Percentiles rank a stretch among this genome's conserved stretches.
Evolutionary conservation across 2,113 vertebrate species (phyloP).

Genomic region (Tragelaphus buxtoni): DNA sequence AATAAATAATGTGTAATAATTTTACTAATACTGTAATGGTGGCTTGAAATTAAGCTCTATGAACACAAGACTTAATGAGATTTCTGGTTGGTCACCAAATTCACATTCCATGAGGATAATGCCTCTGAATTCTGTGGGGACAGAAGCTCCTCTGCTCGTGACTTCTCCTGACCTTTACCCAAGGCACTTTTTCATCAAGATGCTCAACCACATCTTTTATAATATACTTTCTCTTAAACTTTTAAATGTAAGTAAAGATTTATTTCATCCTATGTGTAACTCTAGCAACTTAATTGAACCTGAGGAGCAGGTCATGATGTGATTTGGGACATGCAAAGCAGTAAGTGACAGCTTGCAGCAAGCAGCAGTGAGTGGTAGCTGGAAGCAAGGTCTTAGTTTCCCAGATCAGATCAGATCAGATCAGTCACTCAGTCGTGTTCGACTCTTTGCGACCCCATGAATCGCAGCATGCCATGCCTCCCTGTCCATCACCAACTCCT

Average conservation of each 20-base stretch:
- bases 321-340: background rate
- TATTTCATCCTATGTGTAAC: background rate
- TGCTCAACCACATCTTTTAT: background rate
- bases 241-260: background rate
- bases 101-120: background rate
- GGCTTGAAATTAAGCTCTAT: background rate
- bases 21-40: rapidly evolving
- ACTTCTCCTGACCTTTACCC: background rate
- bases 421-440: too few relatives aligned
- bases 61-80: background rate
- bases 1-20: background rate
- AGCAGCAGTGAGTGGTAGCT: background rate
- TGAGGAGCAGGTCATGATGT: background rate
- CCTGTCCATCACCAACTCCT: too few relatives aligned
- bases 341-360: background rate
- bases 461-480: too few relatives aligned
- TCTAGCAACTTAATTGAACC: background rate
- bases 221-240: background rate
- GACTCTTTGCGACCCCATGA: too few relatives aligned
- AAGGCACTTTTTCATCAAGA: background rate
- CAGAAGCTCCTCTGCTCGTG: background rate
- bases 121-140: background rate
- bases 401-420: background rate
- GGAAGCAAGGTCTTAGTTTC: background rate
- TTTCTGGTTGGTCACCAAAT: background rate